A percentile compares a stretch with the other conserved stretches of the same genome.
Evolutionary conservation across 2,797 vertebrate species (phyloP).

Genomic region (Emys orbicularis): DNA sequence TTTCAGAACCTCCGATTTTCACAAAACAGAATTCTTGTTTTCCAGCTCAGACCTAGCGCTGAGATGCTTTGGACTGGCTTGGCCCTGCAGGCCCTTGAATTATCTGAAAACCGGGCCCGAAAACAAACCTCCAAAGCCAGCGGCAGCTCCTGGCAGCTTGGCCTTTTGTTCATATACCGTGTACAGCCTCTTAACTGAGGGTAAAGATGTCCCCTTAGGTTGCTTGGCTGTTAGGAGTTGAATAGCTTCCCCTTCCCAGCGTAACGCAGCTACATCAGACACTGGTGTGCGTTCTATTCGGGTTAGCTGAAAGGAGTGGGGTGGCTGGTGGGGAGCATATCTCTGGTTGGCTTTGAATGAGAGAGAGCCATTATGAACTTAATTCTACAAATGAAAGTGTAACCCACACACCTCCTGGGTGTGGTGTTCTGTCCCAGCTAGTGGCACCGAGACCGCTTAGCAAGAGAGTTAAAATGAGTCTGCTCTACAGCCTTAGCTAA

Average conservation of each 20-base stretch:
- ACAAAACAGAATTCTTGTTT: background rate
- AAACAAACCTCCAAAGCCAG: background rate
- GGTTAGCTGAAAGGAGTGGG: fast-evolving
- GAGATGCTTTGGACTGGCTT: background rate
- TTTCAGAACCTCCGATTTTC: background rate
- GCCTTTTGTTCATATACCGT: background rate
- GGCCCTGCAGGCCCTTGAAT: background rate
- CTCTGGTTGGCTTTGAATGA: background rate
- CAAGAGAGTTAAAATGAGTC: too few species aligned
- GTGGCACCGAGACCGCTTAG: too few species aligned
- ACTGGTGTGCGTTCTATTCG: fast-evolving
- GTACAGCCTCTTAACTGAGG: background rate
- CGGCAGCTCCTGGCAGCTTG: background rate
- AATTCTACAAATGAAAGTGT: background rate
- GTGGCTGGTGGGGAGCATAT: background rate
- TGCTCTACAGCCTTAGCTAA: too few species aligned
- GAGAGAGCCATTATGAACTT: background rate
- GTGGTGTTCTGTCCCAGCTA: too few species aligned
- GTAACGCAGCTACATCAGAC: too few species aligned
- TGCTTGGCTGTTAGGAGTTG: fast-evolving
- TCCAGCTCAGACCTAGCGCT: background rate
- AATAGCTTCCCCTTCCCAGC: background rate
- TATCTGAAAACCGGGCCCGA: background rate
- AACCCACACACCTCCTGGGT: too few species aligned
- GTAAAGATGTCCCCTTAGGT: fast-evolving